Conservation (phyloP, 2,797 vertebrate species). For the Choloepus didactylus region DNA sequence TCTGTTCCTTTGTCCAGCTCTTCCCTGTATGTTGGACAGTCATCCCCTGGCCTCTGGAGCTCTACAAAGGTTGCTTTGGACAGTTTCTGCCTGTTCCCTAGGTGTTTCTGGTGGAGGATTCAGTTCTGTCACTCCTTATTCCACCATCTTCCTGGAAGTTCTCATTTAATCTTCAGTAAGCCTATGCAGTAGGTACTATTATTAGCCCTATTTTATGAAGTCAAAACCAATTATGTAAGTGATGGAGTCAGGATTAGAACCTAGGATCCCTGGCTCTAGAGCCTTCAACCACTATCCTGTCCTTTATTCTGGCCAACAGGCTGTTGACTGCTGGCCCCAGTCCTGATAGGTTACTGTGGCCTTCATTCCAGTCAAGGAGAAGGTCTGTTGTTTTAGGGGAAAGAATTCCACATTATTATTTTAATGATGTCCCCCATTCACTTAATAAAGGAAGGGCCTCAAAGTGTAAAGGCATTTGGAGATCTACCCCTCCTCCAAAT, state of each 20-base stretch:
- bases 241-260: neutral
- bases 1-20: no score
- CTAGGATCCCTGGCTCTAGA: neutral
- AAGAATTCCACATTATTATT: neutral
- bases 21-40: no score
- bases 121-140: no score
- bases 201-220: neutral
- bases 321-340: neutral
- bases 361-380: neutral
- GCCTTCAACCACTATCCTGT: neutral
- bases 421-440: neutral
- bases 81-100: no score
- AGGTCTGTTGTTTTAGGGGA: neutral
- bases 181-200: neutral
- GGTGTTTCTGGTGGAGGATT: no score
- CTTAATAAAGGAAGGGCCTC: neutral
- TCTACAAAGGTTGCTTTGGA: no score
- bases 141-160: no score
- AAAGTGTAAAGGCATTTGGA: neutral
- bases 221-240: neutral
- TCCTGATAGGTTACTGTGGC: neutral
- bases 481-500: neutral
- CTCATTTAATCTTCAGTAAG: neutral
- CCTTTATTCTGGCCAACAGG: neutral
- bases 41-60: no score